A percentile compares a stretch with the other conserved stretches of the same genome.
Evolutionary conservation across 2,797 vertebrate species (phyloP).

Genomic region (Alosa sapidissima): DNA sequence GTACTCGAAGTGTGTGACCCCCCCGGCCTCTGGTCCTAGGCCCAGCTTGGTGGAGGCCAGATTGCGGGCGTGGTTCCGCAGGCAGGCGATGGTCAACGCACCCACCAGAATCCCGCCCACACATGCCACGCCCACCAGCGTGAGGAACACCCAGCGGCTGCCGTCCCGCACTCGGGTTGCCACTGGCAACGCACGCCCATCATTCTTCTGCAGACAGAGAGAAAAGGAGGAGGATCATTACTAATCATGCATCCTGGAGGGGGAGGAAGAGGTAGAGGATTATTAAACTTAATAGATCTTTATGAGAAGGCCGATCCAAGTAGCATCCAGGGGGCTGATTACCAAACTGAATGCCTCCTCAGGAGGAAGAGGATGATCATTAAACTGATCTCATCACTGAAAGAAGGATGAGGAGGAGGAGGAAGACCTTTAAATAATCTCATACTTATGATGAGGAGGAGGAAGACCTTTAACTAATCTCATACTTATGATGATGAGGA

Average conservation of each 20-base stretch:
- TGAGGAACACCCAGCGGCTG: conserved; percentile 83
- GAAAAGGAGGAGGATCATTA: neutral
- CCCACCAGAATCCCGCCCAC: conserved; percentile 83
- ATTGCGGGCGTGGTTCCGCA: conserved; percentile 84
- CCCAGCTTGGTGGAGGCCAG: conserved; percentile 87
- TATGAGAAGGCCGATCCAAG: neutral
- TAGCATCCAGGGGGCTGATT: neutral
- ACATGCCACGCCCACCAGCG: conserved; percentile 84
- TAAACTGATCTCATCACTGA: neutral
- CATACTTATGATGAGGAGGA: too few relatives aligned
- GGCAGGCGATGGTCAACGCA: conserved; percentile 77
- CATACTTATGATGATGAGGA: too few relatives aligned
- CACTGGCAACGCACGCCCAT: conserved; percentile 68
- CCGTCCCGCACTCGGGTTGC: conserved; percentile 67
- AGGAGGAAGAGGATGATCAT: neutral
- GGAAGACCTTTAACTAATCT: too few relatives aligned
- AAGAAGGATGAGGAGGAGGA: neutral
- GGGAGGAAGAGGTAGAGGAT: neutral
- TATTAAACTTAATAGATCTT: neutral
- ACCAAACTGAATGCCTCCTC: neutral
- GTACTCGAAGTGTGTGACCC: conserved; percentile 89
- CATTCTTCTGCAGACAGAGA: conserved; percentile 70
- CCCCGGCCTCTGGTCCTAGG: conserved; percentile 86
- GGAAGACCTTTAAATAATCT: neutral
- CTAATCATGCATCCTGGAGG: neutral